Percentiles rank a stretch among this genome's conserved stretches.
phyloP scores from a whole-genome alignment of 2,797 vertebrate species.

The Botia kubotai region DNA sequence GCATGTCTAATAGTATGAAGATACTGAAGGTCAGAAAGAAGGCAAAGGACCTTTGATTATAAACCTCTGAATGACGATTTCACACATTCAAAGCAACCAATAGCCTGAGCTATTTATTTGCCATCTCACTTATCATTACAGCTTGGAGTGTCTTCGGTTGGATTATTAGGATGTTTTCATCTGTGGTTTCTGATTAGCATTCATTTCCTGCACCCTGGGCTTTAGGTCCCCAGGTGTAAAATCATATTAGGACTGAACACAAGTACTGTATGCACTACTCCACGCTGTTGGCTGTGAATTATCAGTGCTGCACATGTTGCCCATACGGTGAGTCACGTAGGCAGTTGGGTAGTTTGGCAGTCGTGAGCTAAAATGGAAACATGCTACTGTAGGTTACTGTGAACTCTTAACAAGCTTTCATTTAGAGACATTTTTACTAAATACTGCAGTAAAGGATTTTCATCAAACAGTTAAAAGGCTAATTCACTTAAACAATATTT shows the following conservation, averaged over 20 bases:
- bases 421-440: not conserved
- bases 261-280: not conserved
- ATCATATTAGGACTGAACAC: conserved; percentile 30
- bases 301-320: conserved; percentile 40
- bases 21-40: conserved; percentile 41
- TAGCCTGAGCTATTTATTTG: not conserved
- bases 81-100: not conserved
- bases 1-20: conserved; percentile 40
- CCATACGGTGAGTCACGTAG: conserved; percentile 6
- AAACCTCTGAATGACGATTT: not conserved
- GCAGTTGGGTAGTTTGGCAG: conserved; percentile 9
- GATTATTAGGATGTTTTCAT: conserved; percentile 10
- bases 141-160: not conserved
- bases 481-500: not conserved
- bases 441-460: not conserved
- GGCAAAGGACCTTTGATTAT: conserved; percentile 15
- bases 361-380: not conserved
- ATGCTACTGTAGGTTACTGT: not conserved
- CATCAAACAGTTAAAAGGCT: not conserved
- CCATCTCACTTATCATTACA: not conserved
- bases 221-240: conserved; percentile 31
- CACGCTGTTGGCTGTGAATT: conserved; percentile 22
- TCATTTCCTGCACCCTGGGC: conserved; percentile 8
- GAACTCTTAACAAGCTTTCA: conserved; percentile 18
- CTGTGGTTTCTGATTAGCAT: not conserved